Conservation (phyloP, 2,888 invertebrate species). For the Noctua pronuba region DNA sequence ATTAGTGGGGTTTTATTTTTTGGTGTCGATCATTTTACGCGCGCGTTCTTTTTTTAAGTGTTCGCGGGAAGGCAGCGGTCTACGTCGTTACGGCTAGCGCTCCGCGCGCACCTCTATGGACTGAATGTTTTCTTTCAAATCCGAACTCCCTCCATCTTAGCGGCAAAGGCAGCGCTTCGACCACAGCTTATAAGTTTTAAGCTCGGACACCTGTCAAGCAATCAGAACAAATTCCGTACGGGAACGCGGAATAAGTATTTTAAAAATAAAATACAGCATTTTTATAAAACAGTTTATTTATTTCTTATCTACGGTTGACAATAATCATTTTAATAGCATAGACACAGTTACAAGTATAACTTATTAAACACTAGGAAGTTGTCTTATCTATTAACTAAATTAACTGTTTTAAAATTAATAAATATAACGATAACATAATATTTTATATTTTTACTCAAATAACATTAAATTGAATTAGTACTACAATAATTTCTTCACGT, state of each 20-base stretch:
- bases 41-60: conserved; percentile 71
- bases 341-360: conserved; percentile 54
- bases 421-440: conserved; percentile 50
- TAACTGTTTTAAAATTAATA: conserved; percentile 37
- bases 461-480: conserved; percentile 37
- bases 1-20: conserved; percentile 69
- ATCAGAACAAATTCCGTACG: conserved; percentile 44
- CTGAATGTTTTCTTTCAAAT: conserved; percentile 81
- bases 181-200: conserved; percentile 56
- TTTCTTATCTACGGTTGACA: conserved; percentile 63
- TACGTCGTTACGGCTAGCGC: conserved; percentile 70
- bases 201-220: conserved; percentile 59
- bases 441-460: conserved; percentile 34
- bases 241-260: background rate
- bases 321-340: conserved; percentile 61
- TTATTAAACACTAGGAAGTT: conserved; percentile 57
- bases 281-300: conserved; percentile 63
- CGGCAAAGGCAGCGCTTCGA: conserved; percentile 56
- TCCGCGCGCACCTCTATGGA: conserved; percentile 80
- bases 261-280: conserved; percentile 36
- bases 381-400: conserved; percentile 49
- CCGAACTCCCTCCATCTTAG: conserved; percentile 67
- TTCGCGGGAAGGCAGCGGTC: conserved; percentile 63
- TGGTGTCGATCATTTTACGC: conserved; percentile 74
- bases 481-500: conserved; percentile 28